These are phyloP conservation scores for Conistra vaccinii DNA, from an alignment of 2,888 invertebrate genomes.

Conservation along the genomic window DNA sequence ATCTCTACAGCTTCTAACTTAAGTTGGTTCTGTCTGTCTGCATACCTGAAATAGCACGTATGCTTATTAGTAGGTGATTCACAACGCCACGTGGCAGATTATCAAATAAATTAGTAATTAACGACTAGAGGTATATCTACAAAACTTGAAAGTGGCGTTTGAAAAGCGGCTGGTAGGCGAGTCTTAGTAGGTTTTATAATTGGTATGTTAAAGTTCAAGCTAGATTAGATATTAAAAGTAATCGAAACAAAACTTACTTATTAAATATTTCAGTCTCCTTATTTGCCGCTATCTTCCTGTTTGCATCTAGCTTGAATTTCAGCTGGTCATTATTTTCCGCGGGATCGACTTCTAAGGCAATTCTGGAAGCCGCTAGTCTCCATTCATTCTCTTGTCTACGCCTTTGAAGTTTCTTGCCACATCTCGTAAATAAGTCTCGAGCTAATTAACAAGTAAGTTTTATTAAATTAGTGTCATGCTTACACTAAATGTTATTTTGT, in stretches of 20 bases:
- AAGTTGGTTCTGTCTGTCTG: constrained; percentile 84
- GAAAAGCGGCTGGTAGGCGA: not conserved
- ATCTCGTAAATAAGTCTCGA: constrained; percentile 92
- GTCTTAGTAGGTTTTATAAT: not conserved
- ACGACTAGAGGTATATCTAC: not conserved
- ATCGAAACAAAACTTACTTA: constrained; percentile 81
- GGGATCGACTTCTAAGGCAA: constrained; percentile 90
- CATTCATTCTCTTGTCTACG: constrained; percentile 92
- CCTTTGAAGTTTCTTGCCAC: constrained; percentile 92
- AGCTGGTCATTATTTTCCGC: constrained; percentile 90
- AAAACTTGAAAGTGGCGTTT: not conserved
- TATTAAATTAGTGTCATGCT: constrained; percentile 8
- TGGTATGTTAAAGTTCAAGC: not conserved
- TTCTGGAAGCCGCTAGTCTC: constrained; percentile 90
- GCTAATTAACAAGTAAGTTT: constrained; percentile 78
- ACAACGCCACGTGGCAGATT: not conserved
- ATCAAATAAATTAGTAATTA: not conserved
- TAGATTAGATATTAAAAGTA: not conserved
- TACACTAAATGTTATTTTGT: not conserved
- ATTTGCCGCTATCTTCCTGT: constrained; percentile 86
- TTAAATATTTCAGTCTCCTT: constrained; percentile 90
- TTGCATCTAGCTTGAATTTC: constrained; percentile 90
- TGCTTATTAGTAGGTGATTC: not conserved
- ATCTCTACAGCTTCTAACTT: constrained; percentile 85
- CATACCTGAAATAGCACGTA: constrained; percentile 78